Evolutionary conservation across 2,888 invertebrate genomes (phyloP).

Genomic region (Amiota minor): DNA sequence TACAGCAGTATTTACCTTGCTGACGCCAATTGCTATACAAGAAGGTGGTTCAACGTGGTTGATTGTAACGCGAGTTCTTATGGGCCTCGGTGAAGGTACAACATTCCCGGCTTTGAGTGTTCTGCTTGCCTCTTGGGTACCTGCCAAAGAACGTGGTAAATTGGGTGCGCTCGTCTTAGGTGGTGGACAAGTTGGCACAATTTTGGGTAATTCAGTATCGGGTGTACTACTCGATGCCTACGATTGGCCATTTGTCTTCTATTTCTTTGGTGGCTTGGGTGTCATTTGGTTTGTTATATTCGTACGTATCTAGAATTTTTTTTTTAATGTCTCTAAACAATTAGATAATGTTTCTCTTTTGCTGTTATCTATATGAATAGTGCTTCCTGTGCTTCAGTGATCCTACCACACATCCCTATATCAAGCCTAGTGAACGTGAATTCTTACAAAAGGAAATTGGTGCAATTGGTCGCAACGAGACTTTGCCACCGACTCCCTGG

Average conservation of each 20-base stretch:
- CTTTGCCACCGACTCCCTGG: slow-evolving; percentile 82
- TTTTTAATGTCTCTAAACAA: neutral
- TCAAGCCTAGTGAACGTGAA: slow-evolving; percentile 81
- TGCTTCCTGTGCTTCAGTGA: slow-evolving; percentile 79
- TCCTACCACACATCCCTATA: slow-evolving; percentile 83
- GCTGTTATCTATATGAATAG: slow-evolving; percentile 66
- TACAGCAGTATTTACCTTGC: slow-evolving; percentile 85
- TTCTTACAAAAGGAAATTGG: slow-evolving; percentile 80
- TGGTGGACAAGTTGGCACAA: slow-evolving; percentile 81
- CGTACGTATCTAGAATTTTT: slow-evolving; percentile 72
- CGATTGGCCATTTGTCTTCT: slow-evolving; percentile 86
- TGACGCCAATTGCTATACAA: slow-evolving; percentile 84
- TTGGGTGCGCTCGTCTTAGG: slow-evolving; percentile 87
- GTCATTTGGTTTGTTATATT: slow-evolving; percentile 83
- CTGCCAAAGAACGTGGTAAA: slow-evolving; percentile 83
- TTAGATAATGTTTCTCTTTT: slow-evolving; percentile 19
- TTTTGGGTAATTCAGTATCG: slow-evolving; percentile 79
- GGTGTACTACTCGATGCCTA: slow-evolving; percentile 80
- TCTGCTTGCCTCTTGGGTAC: slow-evolving; percentile 87
- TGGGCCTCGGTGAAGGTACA: slow-evolving; percentile 90
- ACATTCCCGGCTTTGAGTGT: slow-evolving; percentile 89
- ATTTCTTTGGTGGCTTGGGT: slow-evolving; percentile 84
- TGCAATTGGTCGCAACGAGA: slow-evolving; percentile 74
- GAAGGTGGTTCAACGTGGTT: slow-evolving; percentile 80
- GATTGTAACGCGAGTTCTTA: slow-evolving; percentile 82